Evolutionary conservation across 2,797 vertebrate genomes (phyloP), one percentile per base, ranked within the genome.

Genomic region (Rhynchonycteris naso): DNA sequence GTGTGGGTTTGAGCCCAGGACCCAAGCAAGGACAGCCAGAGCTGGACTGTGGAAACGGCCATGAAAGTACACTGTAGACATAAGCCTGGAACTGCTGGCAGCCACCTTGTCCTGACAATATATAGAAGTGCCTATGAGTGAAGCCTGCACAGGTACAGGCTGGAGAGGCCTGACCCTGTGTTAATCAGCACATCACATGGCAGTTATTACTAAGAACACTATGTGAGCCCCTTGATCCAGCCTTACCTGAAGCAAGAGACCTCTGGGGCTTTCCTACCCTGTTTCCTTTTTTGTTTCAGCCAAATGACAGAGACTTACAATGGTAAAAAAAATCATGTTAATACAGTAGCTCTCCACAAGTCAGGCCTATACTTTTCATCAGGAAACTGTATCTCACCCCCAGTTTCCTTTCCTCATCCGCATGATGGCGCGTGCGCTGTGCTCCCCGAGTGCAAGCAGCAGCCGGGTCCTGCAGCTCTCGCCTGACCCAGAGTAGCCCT

Each of bases 231-330:
- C 59, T 63, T 6, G 61, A 35, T 30, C 14, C 13, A 89, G 54
- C 50, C n/a, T 5, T 38, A 35, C 13, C 38, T n/a, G 88, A 83
- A 83, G 13, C 14, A 63, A 7, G 38, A 0, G 52, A 2, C 4
- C 5, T 35, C 28, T 30, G 71, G 47, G 50, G 4, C 12, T 56
- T 71, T 65, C 38, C 72, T 81, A 2, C 43, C 21, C 26, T 65
- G 14, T 80, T 10, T 43, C 66, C 24, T 21, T 52, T 66, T 75
- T 58, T 47, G 7, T 63, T 59, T 28, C 9, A 85, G 22, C 5
- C 30, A 74, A 10, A 78, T 94, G 78, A 81, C 58, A 85, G 7
- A 50, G 68, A 65, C 54, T 78, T 78, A 56, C 10, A 76, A 58
- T 69, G 66, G 54, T 9, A 0, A 19, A 74, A 19, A 74, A 56